Evolutionary conservation across 2,888 invertebrate genomes (phyloP).

Genomic region (Theretra japonica): DNA sequence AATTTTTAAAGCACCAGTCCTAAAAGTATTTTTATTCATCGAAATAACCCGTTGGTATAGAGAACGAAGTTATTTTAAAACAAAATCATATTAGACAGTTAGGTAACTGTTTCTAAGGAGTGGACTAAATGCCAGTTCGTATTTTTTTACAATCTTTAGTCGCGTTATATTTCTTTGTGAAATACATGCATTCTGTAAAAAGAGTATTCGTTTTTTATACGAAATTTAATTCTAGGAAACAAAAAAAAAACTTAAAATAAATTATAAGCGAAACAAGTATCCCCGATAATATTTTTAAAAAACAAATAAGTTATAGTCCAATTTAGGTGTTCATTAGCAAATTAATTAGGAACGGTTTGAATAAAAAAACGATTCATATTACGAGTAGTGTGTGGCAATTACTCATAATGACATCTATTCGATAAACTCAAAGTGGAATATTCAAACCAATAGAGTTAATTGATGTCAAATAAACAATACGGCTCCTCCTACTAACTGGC

Average conservation of each 20-base stretch:
- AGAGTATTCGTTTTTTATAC: conserved; percentile 37
- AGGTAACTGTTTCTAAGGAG: conserved; percentile 50
- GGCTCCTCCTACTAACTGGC: conserved; percentile 9
- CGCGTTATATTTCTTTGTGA: conserved; percentile 28
- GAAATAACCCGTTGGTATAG: conserved; percentile 12
- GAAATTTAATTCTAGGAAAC: no score
- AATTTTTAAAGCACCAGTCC: neutral
- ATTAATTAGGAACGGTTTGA: no score
- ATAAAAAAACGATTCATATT: no score
- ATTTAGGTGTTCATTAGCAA: no score
- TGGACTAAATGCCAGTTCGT: conserved; percentile 40
- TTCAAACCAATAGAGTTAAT: conserved; percentile 37
- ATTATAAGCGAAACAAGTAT: no score
- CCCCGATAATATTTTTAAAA: no score
- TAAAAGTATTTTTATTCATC: neutral
- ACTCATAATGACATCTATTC: no score
- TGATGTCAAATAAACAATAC: conserved; percentile 51
- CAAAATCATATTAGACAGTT: conserved; percentile 40
- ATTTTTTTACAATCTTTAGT: conserved; percentile 42
- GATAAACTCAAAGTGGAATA: neutral
- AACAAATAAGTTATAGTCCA: no score
- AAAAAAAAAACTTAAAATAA: no score
- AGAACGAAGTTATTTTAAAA: conserved; percentile 30
- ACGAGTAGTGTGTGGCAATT: no score
- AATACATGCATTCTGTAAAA: conserved; percentile 43